These are phyloP conservation scores for Stenopsyche tienmushanensis DNA, from an alignment of 1,140 invertebrate genomes.

Conservation along the genomic window DNA sequence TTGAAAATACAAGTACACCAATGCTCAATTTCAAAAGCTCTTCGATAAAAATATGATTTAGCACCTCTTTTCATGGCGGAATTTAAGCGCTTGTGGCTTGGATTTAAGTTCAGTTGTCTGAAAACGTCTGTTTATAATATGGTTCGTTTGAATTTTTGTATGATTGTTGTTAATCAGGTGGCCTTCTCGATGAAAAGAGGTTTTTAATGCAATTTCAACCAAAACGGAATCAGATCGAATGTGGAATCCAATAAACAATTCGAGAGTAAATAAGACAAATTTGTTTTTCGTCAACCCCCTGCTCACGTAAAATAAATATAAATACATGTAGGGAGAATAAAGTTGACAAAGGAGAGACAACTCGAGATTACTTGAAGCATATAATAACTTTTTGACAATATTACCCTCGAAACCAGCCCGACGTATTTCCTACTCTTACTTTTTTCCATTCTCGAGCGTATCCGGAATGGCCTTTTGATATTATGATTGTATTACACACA, in stretches of 20 bases:
- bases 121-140: too few relatives aligned
- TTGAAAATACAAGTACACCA: too few relatives aligned
- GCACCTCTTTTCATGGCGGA: too few relatives aligned
- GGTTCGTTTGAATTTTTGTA: too few relatives aligned
- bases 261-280: background rate
- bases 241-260: conserved; percentile 2
- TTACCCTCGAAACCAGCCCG: background rate
- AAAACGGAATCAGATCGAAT: background rate
- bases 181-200: too few relatives aligned
- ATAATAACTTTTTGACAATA: conserved; percentile 14
- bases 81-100: too few relatives aligned
- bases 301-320: background rate
- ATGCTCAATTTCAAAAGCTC: too few relatives aligned
- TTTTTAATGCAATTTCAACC: too few relatives aligned
- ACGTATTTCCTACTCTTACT: background rate
- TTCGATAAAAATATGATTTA: too few relatives aligned
- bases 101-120: too few relatives aligned
- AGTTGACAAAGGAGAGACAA: background rate
- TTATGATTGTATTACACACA: too few relatives aligned
- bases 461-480: background rate
- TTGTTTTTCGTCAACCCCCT: background rate
- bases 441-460: background rate
- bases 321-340: background rate
- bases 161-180: too few relatives aligned
- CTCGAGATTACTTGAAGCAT: conserved; percentile 5